Conservation (phyloP, 2,888 invertebrate species). For the Apotomis turbidana region DNA sequence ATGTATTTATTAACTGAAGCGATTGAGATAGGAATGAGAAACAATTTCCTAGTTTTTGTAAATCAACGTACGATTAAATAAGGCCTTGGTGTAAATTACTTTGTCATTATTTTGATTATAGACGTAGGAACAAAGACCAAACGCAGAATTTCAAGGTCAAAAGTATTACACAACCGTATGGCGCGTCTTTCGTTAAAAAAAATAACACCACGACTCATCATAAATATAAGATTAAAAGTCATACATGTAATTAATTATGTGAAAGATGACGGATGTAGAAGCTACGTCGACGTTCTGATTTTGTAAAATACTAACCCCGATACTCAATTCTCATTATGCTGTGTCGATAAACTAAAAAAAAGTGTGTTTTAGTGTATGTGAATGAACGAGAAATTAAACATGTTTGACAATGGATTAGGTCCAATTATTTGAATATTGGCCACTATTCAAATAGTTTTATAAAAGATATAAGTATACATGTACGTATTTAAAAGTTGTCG, state of each 20-base stretch:
- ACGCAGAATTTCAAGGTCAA: conserved; percentile 16
- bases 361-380: too few species aligned
- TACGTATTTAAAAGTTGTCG: not conserved
- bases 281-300: too few species aligned
- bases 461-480: too few species aligned
- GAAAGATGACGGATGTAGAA: too few species aligned
- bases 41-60: not conserved
- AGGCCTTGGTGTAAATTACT: conserved; percentile 16
- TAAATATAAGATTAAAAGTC: not conserved
- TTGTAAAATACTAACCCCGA: too few species aligned
- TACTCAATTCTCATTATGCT: too few species aligned
- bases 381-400: too few species aligned
- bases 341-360: too few species aligned
- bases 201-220: not conserved
- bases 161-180: not conserved
- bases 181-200: conserved; percentile 6
- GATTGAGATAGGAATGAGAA: not conserved
- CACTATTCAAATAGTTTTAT: too few species aligned
- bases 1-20: not conserved
- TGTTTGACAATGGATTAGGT: too few species aligned
- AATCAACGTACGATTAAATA: conserved; percentile 17
- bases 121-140: conserved; percentile 4
- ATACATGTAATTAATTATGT: not conserved
- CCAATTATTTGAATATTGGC: too few species aligned
- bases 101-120: conserved; percentile 17